Percentiles rank a stretch among this genome's conserved stretches.
Conservation (phyloP, 1,140 invertebrate genomes). For the Atta colombica region DNA sequence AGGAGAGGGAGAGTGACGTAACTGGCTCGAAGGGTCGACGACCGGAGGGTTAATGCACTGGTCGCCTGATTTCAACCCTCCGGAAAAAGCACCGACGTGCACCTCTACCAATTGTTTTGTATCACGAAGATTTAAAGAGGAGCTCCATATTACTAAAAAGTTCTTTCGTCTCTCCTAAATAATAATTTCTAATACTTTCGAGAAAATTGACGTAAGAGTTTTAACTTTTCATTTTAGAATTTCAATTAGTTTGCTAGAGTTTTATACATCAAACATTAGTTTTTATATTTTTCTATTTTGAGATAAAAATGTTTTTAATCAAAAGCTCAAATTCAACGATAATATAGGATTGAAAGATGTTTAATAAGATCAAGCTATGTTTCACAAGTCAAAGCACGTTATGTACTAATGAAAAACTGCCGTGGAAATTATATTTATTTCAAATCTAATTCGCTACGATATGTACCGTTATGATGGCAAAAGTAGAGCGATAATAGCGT, state of each 20-base stretch:
- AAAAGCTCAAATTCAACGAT: not conserved
- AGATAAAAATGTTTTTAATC: not conserved
- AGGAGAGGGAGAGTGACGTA: conserved; percentile 80
- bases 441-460: conserved; percentile 11
- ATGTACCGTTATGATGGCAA: conserved; percentile 29
- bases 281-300: not conserved
- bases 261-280: not conserved
- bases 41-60: conserved; percentile 85
- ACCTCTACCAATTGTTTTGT: conserved; percentile 68
- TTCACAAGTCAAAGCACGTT: not conserved
- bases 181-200: not conserved
- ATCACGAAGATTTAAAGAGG: conserved; percentile 66
- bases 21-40: conserved; percentile 83
- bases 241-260: not conserved
- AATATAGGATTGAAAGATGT: not conserved
- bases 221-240: not conserved
- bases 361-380: not conserved
- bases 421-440: conserved; percentile 19
- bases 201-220: not conserved
- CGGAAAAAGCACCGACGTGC: conserved; percentile 74
- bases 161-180: not conserved
- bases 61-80: conserved; percentile 80
- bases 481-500: conserved; percentile 27
- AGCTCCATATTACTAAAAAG: conserved; percentile 31
- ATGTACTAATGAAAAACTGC: not conserved